Evolutionary conservation across 2,797 vertebrate genomes (phyloP).

Genomic region (Rhyacichthys aspro): DNA sequence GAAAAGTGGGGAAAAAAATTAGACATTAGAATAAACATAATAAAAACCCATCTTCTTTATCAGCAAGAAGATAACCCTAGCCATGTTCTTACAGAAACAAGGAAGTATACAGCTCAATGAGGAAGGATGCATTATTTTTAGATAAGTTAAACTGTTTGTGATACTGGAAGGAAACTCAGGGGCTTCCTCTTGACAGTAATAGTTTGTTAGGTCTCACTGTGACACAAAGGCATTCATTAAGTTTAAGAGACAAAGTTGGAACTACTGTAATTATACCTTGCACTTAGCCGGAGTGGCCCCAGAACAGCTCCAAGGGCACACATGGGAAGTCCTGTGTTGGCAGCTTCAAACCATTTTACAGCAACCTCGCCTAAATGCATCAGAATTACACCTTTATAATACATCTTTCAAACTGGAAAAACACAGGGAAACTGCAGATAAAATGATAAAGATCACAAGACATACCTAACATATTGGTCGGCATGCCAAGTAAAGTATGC

Average conservation of each 20-base stretch:
- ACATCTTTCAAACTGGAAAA: background rate
- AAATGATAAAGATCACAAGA: background rate
- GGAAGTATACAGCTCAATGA: conserved; percentile 24
- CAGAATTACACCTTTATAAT: background rate
- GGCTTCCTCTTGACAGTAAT: background rate
- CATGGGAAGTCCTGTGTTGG: conserved; percentile 95
- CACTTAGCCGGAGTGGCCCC: conserved; percentile 86
- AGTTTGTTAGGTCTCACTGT: background rate
- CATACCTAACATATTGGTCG: conserved; percentile 96
- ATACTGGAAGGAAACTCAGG: background rate
- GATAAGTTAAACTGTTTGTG: background rate
- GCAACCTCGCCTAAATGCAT: conserved; percentile 87
- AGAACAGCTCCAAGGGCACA: conserved; percentile 90
- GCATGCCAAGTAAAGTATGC: conserved; percentile 95
- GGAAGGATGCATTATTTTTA: conserved; percentile 25
- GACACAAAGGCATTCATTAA: background rate
- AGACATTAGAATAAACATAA: background rate
- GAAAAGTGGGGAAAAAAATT: background rate
- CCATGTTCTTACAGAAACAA: background rate
- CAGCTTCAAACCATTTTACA: conserved; percentile 96
- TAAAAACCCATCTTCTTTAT: background rate
- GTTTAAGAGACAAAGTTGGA: background rate
- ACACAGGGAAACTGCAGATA: background rate
- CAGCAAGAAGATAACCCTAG: background rate
- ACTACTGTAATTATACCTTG: conserved; percentile 73